Base-by-base conservation (phyloP, 1,140 invertebrate genomes). In the Galendromus occidentalis region DNA sequence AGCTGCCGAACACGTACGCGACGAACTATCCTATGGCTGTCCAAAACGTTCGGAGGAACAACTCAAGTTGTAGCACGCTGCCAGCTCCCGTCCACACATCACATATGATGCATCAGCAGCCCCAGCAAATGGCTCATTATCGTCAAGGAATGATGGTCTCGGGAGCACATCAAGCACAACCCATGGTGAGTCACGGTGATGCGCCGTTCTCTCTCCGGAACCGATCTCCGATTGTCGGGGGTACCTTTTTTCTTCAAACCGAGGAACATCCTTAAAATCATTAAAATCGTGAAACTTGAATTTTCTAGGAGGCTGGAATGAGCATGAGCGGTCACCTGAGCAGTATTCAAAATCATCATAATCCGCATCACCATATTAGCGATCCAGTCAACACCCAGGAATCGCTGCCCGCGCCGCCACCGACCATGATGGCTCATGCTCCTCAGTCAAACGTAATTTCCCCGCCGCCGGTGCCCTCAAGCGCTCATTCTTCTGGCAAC, bases 1-100 rank as follows among this genome's bases (percentile, higher is more conserved):
- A 78, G 66, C 79, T 95, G 64, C 91, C 91, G 4, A 89, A 86
- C 72, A 90, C 93, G 76, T 94, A 94, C 77, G 89, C 88, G 14
- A 89, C 90, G 7, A 93, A 92, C 77, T 93, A 91, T 79, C 88
- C 90, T 2, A 77, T 88, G 65, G 86, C 85, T 0, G 85, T 39
- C 9, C 30, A 44, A 25, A 30, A n/a, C 9, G 17, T 65, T 25
- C 17, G 64, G 9, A 14, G 51, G 33, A 59, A 33, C 9, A 33
- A 17, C 33, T 59, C 51, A 2, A 59, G 14, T 59, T 59, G 51
- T 33, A 59, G 51, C 22, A 59, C 51, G 12, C 25, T 59, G 51
- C 51, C 51, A 20, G 1, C 51, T 22, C n/a, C 51, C 14, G 51
- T 33, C 25, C 51, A 25, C 33, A 59, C 25, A 17, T 25, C 25